Conservation (phyloP, 2,113 vertebrate species). For the Mungos mungo region DNA sequence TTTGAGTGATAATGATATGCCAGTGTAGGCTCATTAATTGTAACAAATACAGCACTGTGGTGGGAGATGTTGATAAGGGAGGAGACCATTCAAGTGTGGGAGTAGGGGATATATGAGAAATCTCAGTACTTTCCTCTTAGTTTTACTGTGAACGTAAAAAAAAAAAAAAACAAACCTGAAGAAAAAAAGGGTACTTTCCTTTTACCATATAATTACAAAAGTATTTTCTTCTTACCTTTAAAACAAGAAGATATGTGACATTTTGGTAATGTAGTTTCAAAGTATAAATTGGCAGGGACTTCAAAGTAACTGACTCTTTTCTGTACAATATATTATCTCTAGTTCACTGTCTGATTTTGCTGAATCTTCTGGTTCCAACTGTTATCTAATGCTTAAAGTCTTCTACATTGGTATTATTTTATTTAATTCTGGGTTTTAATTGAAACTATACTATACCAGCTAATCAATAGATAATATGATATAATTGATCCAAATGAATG, state of each 20-base stretch:
- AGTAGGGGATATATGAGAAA: background rate
- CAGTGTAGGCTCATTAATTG: background rate
- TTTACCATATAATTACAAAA: background rate
- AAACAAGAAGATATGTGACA: background rate
- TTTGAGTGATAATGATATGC: background rate
- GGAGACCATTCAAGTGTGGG: background rate
- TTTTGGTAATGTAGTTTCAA: background rate
- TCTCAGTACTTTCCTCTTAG: background rate
- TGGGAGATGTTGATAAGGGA: background rate
- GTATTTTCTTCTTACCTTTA: background rate
- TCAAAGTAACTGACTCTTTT: background rate
- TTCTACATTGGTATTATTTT: background rate
- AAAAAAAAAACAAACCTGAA: background rate
- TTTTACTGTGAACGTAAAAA: background rate
- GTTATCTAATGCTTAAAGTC: background rate
- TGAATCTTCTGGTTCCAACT: background rate
- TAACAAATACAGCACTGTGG: background rate
- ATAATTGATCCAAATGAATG: background rate
- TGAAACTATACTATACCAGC: background rate
- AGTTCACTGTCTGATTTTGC: background rate
- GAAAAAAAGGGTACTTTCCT: background rate
- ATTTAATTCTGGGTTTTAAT: background rate
- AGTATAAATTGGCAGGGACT: background rate
- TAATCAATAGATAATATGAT: background rate
- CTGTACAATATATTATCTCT: background rate